Conservation (phyloP, 1,140 invertebrate species). For the Oppia nitens region DNA sequence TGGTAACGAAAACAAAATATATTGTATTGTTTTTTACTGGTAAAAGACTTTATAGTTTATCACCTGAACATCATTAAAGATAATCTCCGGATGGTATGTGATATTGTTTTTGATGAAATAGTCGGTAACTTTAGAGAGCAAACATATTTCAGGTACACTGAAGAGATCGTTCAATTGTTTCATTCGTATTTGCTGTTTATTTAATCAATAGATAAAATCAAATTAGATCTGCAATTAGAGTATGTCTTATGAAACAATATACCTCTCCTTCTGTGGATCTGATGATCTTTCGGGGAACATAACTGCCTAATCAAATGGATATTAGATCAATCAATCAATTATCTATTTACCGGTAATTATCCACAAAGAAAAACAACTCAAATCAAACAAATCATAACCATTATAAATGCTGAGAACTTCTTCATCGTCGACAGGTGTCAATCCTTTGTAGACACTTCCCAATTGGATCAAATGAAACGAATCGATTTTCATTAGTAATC, state of each 20-base stretch:
- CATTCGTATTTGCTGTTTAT: slow-evolving; percentile 52
- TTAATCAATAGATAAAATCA: neutral
- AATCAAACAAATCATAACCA: slow-evolving; percentile 36
- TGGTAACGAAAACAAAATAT: slow-evolving; percentile 29
- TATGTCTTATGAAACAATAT: neutral
- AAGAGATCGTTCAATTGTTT: slow-evolving; percentile 91
- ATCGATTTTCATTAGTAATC: slow-evolving; percentile 60
- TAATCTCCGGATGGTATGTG: slow-evolving; percentile 83
- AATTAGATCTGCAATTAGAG: neutral
- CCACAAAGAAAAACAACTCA: too few species aligned
- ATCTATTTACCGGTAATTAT: too few species aligned
- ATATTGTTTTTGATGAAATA: slow-evolving; percentile 77
- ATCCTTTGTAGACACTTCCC: slow-evolving; percentile 70
- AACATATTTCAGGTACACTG: slow-evolving; percentile 84
- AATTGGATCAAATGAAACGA: slow-evolving; percentile 91
- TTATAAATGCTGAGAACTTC: slow-evolving; percentile 74
- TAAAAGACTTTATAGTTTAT: slow-evolving; percentile 14
- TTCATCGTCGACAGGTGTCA: slow-evolving; percentile 57
- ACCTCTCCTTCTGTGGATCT: neutral
- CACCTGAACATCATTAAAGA: slow-evolving; percentile 86
- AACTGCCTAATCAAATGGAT: too few species aligned
- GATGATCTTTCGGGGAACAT: slow-evolving; percentile 9
- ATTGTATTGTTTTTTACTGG: too few species aligned
- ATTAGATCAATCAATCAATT: too few species aligned
- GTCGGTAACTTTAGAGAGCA: slow-evolving; percentile 81